These are phyloP conservation scores for Clupea harengus DNA, from an alignment of 2,113 vertebrate species.

Conservation along the genomic window DNA sequence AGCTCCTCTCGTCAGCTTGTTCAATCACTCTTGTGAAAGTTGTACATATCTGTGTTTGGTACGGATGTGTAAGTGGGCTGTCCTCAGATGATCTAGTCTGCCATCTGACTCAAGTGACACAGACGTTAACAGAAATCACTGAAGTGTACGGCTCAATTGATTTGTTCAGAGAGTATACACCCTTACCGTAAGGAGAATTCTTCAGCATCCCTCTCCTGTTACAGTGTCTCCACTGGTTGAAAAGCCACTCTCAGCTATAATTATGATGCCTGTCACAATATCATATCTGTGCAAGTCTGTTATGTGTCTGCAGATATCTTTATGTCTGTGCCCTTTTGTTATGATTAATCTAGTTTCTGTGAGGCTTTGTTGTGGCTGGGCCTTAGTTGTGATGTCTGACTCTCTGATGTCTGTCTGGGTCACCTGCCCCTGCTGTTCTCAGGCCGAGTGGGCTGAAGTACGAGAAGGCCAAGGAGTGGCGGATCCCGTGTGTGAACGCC, in stretches of 20 bases:
- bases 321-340: neutral
- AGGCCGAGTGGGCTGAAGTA: conserved; percentile 91
- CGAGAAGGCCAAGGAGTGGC: conserved; percentile 95
- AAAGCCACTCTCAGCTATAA: too few species aligned
- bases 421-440: conserved; percentile 15
- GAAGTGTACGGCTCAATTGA: too few species aligned
- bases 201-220: too few species aligned
- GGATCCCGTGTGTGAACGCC: conserved; percentile 92
- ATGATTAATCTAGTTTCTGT: neutral
- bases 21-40: neutral
- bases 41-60: neutral
- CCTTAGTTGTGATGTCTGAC: too few species aligned
- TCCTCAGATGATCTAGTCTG: neutral
- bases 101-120: neutral
- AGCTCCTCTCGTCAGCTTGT: conserved; percentile 46
- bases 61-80: too few species aligned
- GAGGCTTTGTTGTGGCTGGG: neutral
- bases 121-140: neutral
- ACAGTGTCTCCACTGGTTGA: too few species aligned
- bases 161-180: too few species aligned
- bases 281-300: too few species aligned
- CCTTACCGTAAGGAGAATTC: too few species aligned
- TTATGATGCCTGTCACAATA: too few species aligned
- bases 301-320: too few species aligned
- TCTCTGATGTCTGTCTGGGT: neutral